Base-by-base conservation (phyloP, 2,797 vertebrate species). In the Gastrophryne carolinensis region DNA sequence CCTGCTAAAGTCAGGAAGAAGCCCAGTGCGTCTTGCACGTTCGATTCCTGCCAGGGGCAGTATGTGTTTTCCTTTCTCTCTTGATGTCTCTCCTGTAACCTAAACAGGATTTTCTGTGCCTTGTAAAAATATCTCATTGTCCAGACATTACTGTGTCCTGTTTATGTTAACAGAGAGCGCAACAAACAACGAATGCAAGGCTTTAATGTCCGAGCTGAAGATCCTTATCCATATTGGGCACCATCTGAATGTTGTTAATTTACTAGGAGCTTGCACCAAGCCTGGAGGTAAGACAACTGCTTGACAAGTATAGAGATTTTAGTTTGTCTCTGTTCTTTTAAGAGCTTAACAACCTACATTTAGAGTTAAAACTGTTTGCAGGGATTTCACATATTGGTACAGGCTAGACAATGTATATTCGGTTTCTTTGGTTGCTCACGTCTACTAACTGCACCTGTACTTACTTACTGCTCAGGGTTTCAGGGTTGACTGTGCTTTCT, bases 141-240 rank as follows among this genome's bases (percentile, higher is more conserved):
- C 73, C 81, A 64, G 83, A 86, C 75, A 81, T 75, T 53, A 63
- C 80, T 83, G 71, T 83, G 86, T 87, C 84, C 81, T 86, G 80
- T 86, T 89, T 89, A 82, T 86, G 61, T 83, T 69, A 85, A 83
- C 86, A 98, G 95, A 92, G 73, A 95, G 95, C 58, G 96, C 96
- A 57, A 97, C 94, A 0, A 94, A 93, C 49, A 98, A 96, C 0
- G 96, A 98, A 81, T 91, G 95, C 56, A 96, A 95, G 83, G 95
- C 96, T 78, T 89, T 98, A 79, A 98, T 98, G 95, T 97, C 95
- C 1, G 96, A 98, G 82, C 85, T 98, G 82, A 98, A 98, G 88
- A 98, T 97, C 80, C 90, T 98, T 80, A 98, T 98, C 82, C 96
- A 98, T 69, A 97, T 98, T n/a, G 95, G 96, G 19, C 93, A 98